Evolutionary conservation across 92 coral and sea anemone genomes (phyloP).

Genomic region (Porites evermanni): DNA sequence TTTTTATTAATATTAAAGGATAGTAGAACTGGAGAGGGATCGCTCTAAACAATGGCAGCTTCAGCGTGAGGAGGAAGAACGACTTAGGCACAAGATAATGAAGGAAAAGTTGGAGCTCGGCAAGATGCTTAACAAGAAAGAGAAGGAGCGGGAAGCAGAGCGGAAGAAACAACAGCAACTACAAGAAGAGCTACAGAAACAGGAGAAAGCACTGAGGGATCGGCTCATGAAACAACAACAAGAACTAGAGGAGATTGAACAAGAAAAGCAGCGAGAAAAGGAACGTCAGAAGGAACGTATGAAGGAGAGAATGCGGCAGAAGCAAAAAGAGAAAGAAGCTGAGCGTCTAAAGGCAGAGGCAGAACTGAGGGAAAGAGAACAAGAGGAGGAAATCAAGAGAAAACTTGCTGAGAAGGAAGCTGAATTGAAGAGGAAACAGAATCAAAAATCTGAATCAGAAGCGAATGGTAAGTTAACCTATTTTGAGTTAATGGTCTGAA

Average conservation of each 20-base stretch:
- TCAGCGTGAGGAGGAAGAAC: slow-evolving; percentile 79
- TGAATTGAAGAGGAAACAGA: slow-evolving; percentile 65
- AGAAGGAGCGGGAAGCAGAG: slow-evolving; percentile 88
- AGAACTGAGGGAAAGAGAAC: slow-evolving; percentile 57
- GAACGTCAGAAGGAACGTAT: slow-evolving; percentile 76
- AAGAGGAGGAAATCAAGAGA: slow-evolving; percentile 66
- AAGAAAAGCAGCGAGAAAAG: slow-evolving; percentile 83
- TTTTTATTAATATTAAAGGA: slow-evolving; percentile 1
- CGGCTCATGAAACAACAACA: slow-evolving; percentile 81
- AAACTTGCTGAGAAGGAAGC: slow-evolving; percentile 67
- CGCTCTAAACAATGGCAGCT: slow-evolving; percentile 57
- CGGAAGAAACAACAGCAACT: slow-evolving; percentile 86
- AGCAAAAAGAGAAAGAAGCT: slow-evolving; percentile 62
- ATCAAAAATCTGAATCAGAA: slow-evolving; percentile 54
- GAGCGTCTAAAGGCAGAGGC: slow-evolving; percentile 47
- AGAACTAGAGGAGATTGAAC: slow-evolving; percentile 89
- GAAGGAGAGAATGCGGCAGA: slow-evolving; percentile 77
- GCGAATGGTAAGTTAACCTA: slow-evolving; percentile 42
- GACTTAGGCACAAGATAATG: slow-evolving; percentile 78
- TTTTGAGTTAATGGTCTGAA: background rate
- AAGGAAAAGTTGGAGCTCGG: slow-evolving; percentile 90
- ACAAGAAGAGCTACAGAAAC: slow-evolving; percentile 83
- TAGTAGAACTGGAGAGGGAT: slow-evolving; percentile 78
- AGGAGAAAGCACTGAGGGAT: slow-evolving; percentile 81
- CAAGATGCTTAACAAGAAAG: slow-evolving; percentile 87